Evolutionary conservation across 2,113 vertebrate genomes (phyloP), one percentile per base, ranked within the genome.

Genomic region (Oncorhynchus nerka): DNA sequence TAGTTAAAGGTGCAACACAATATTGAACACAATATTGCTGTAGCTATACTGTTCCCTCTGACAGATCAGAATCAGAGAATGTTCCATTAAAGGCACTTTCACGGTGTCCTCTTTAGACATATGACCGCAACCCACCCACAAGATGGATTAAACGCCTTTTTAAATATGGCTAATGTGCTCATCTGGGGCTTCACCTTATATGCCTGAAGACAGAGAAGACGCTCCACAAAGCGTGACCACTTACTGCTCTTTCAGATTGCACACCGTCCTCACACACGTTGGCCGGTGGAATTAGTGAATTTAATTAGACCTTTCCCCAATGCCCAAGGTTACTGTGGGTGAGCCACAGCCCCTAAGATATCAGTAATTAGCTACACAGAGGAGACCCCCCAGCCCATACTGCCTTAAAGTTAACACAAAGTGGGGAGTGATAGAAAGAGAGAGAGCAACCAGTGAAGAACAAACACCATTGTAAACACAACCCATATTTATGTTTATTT

Each of bases 271-370:
- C 68, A 71, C 32, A 66, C 75, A 77, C 22, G 57, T 34, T 55
- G 57, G 67, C 62, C 34, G 70, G 75, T 28, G 61, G 83, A 74
- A 81, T 81, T 66, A 78, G 65, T 24, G 20, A 71, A 82, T 81
- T 83, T 87, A 87, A 89, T 87, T 83, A 81, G 74, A 81, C 75
- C 30, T 81, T 79, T 82, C 75, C 74, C 19, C 39, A 79, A 74
- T 22, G 64, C 76, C 84, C 79, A 87, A 87, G 87, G 82, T 86
- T 83, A 83, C 57, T 57, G 71, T 45, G 75, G 71, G 65, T 70
- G 73, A 78, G 71, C 57, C 74, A 75, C 67, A 62, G 66, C 55
- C 24, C 51, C 20, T 49, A 45, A 81, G 79, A 84, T 78, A 49
- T 45, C 51, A 30, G 32, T 75, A 84, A 85, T 81, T 83, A 78